Percentiles rank a stretch among this genome's conserved stretches.
These are phyloP conservation scores for Chaenodraco wilsoni DNA, from an alignment of 2,797 vertebrate species.

Conservation along the genomic window DNA sequence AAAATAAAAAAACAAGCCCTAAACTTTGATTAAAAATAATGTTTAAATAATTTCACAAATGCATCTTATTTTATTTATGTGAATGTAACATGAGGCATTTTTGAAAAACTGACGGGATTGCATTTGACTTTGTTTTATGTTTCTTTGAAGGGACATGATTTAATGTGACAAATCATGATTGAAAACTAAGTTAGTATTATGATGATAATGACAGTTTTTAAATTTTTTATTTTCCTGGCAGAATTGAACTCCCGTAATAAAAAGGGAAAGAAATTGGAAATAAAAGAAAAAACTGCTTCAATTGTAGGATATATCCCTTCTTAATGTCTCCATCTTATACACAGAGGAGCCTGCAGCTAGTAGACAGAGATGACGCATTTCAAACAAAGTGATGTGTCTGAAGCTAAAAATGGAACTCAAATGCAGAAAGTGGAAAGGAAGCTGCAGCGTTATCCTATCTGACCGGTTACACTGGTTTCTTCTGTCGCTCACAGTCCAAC, in stretches of 20 bases:
- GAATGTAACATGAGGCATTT: no score
- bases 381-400: background rate
- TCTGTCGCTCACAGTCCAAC: background rate
- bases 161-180: no score
- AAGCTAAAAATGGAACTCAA: slow-evolving; percentile 31
- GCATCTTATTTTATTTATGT: background rate
- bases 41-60: background rate
- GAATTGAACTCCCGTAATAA: background rate
- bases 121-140: no score
- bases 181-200: background rate
- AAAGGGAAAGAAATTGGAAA: background rate
- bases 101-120: no score
- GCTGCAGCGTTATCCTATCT: background rate
- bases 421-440: slow-evolving; percentile 12
- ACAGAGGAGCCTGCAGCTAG: background rate
- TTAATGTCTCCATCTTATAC: slow-evolving; percentile 2
- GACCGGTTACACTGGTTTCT: slow-evolving; percentile 44
- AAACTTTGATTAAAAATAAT: background rate
- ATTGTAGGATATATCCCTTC: slow-evolving; percentile 6
- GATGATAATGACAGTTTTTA: no score
- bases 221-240: background rate
- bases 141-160: background rate
- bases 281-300: background rate
- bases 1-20: background rate
- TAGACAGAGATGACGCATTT: background rate